Percentiles rank a stretch among this genome's conserved stretches.
These are phyloP conservation scores for Ephydatia muelleri DNA, from an alignment of 37 sponge, comb jelly and placozoan genomes.

Conservation along the genomic window DNA sequence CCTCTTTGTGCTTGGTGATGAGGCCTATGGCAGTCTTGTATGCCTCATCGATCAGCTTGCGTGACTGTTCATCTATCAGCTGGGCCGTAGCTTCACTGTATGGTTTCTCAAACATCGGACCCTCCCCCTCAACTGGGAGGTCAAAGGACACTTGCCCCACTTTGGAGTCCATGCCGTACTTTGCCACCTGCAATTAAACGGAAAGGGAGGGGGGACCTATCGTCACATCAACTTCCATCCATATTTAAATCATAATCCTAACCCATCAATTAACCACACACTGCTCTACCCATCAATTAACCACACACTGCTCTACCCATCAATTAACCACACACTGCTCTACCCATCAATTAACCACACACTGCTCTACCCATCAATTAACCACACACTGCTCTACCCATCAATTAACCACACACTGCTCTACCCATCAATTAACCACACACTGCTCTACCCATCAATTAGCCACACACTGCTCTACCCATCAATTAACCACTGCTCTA, in stretches of 20 bases:
- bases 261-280: background rate
- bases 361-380: no score
- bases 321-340: no score
- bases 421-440: no score
- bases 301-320: no score
- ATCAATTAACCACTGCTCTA: no score
- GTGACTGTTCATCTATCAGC: conserved; percentile 85
- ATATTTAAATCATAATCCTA: background rate
- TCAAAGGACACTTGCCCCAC: conserved; percentile 98
- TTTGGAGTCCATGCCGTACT: conserved; percentile 90
- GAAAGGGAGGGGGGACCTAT: background rate
- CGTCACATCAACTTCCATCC: background rate
- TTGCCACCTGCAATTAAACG: conserved; percentile 60
- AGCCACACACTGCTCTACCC: no score
- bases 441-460: no score
- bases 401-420: no score
- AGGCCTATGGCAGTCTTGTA: conserved; percentile 64
- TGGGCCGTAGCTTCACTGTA: conserved; percentile 98
- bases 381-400: no score
- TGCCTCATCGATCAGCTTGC: conserved; percentile 66
- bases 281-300: no score
- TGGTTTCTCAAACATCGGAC: conserved; percentile 91
- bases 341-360: no score
- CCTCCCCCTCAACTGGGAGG: conserved; percentile 78
- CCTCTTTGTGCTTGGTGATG: conserved; percentile 71